A percentile compares a stretch with the other conserved stretches of the same genome.
Evolutionary conservation across 2,888 invertebrate species (phyloP).

Genomic region (Dorcus hopei): DNA sequence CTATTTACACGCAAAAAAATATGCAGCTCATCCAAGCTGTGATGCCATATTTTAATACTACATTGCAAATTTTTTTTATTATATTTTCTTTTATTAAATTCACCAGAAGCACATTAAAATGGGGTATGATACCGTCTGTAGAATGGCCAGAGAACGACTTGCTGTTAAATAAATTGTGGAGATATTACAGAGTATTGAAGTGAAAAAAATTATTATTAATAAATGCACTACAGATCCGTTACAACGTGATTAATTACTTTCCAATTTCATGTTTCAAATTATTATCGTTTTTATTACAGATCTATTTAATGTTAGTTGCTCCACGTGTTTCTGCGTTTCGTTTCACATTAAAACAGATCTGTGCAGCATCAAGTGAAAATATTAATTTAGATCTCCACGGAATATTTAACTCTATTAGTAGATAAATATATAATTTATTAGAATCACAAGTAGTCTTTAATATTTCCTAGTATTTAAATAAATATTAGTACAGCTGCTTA

Average conservation of each 20-base stretch:
- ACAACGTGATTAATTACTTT: not conserved
- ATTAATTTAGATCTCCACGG: not conserved
- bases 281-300: not conserved
- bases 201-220: not conserved
- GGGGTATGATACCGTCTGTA: no score
- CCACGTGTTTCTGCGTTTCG: not conserved
- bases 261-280: not conserved
- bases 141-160: no score
- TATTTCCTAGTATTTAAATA: constrained; percentile 17
- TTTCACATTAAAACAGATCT: not conserved
- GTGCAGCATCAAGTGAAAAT: not conserved
- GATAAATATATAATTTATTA: not conserved
- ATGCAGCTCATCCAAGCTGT: constrained; percentile 2
- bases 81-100: not conserved
- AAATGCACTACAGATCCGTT: no score
- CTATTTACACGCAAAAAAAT: constrained; percentile 22
- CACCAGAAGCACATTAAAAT: not conserved
- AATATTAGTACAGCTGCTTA: constrained; percentile 31
- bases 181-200: not conserved
- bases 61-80: not conserved
- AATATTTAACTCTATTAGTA: not conserved
- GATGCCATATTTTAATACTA: not conserved
- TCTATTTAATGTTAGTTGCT: not conserved
- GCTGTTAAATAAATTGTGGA: no score
- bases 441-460: constrained; percentile 7